Evolutionary conservation across 2,888 invertebrate species (phyloP).

Genomic region (Metalampra italica): DNA sequence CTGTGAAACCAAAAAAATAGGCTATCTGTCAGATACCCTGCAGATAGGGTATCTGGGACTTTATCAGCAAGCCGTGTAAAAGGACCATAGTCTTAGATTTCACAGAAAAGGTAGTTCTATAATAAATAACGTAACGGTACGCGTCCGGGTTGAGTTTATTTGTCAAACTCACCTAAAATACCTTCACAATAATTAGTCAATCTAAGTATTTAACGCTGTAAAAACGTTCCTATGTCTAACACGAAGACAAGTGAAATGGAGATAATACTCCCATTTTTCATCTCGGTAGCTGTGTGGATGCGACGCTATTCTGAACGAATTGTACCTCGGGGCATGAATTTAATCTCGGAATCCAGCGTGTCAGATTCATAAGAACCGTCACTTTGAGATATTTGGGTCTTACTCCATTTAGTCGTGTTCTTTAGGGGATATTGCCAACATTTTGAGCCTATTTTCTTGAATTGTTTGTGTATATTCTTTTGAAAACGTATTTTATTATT

Average conservation of each 20-base stretch:
- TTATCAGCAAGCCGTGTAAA: too few relatives aligned
- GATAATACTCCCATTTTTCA: conserved; percentile 71
- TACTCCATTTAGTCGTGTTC: conserved; percentile 36
- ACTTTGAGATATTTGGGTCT: conserved; percentile 43
- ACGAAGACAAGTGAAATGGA: conserved; percentile 62
- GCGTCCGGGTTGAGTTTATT: too few relatives aligned
- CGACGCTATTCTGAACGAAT: conserved; percentile 62
- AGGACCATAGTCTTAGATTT: too few relatives aligned
- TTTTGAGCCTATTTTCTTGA: not conserved
- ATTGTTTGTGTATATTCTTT: too few relatives aligned
- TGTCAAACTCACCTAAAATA: too few relatives aligned
- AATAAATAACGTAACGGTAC: too few relatives aligned
- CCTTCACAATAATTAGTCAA: not conserved
- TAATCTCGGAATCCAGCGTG: conserved; percentile 70
- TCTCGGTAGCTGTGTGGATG: conserved; percentile 58
- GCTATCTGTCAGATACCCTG: too few relatives aligned
- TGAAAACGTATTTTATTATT: too few relatives aligned
- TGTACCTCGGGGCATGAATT: conserved; percentile 73
- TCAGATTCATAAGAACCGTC: conserved; percentile 66
- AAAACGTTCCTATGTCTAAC: conserved; percentile 32
- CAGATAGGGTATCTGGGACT: too few relatives aligned
- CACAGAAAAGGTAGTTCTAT: too few relatives aligned
- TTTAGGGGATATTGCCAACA: conserved; percentile 21
- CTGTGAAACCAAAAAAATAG: too few relatives aligned
- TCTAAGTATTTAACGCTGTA: not conserved